Conservation (phyloP, 92 coral and sea anemone genomes). For the Porites divaricata region DNA sequence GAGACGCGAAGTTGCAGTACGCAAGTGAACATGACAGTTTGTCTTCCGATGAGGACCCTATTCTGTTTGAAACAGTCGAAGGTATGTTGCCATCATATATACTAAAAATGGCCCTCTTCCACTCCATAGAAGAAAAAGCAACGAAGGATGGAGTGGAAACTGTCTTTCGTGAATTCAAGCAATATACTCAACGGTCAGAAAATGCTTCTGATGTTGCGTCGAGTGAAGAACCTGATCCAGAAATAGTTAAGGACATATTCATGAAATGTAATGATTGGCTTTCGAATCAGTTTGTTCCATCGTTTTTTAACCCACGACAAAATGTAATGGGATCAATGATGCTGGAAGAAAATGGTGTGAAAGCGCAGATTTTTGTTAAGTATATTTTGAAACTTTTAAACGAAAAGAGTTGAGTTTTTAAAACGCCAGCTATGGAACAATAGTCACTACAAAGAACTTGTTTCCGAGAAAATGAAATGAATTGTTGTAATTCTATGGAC, state of each 20-base stretch:
- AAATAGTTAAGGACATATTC: slow-evolving; percentile 44
- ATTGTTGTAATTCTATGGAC: slow-evolving; percentile 4
- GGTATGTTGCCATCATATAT: slow-evolving; percentile 45
- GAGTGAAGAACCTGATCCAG: slow-evolving; percentile 28
- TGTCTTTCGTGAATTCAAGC: slow-evolving; percentile 31
- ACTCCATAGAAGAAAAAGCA: slow-evolving; percentile 52
- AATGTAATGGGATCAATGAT: slow-evolving; percentile 38
- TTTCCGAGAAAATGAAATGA: slow-evolving; percentile 5
- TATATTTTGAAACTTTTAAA: slow-evolving; percentile 36
- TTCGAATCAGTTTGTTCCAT: slow-evolving; percentile 50
- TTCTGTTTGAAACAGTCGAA: slow-evolving; percentile 37
- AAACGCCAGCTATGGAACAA: slow-evolving; percentile 2
- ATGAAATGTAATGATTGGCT: slow-evolving; percentile 49
- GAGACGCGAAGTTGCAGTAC: slow-evolving; percentile 41
- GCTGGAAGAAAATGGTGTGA: slow-evolving; percentile 38
- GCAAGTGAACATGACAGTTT: slow-evolving; percentile 29
- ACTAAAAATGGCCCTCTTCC: slow-evolving; percentile 54
- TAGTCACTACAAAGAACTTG: slow-evolving; percentile 17
- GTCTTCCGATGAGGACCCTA: slow-evolving; percentile 36
- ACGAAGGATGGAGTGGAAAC: slow-evolving; percentile 43
- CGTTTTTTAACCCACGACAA: slow-evolving; percentile 54
- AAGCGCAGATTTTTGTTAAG: slow-evolving; percentile 34
- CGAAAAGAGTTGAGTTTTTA: slow-evolving; percentile 16
- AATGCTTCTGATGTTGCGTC: slow-evolving; percentile 3
- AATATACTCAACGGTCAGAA: neutral